Base-by-base conservation (phyloP, 2,888 invertebrate genomes). In the Callinectes sapidus region DNA sequence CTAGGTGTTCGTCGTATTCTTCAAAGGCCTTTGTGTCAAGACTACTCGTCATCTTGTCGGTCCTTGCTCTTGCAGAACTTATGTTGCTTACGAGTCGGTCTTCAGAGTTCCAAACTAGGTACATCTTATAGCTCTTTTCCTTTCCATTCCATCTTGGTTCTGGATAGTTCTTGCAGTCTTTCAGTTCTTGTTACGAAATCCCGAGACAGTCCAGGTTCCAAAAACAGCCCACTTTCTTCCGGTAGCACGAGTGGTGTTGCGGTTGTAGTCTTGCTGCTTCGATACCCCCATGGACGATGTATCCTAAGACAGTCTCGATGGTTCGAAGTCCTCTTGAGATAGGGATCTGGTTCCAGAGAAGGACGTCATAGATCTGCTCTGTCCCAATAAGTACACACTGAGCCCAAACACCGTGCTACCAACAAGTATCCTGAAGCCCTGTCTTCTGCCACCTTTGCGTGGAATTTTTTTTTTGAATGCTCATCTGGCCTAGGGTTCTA, bases 141-240 rank as follows among this genome's bases (percentile, higher is more conserved):
- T n/a, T n/a, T 71, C 28, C 71, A 28, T 28, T 71, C 71, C 71
- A 71, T n/a, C n/a, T 28, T 0, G 71, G 28, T 28, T 71, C 8
- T 71, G 61, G 71, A 28, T 48, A 87, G n/a, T 28, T 48, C 54
- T 23, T 87, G n/a, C 5, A 5, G 54, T 87, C 54, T 2, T 54
- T 48, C 8, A 87, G n/a, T 87, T 87, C 87, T n/a, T 87, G 48
- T 0, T 48, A 54, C n/a, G 54, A 23, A 14, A 87, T 87, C 28
- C 87, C 87, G 23, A 87, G 54, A 54, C 87, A 54, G 28, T 87
- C 48, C 5, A 87, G 87, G 1, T 87, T 2, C 87, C 54, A 87
- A 28, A 87, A 54, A 18, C 28, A 14, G 28, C 54, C 54, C 5
- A 87, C 87, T 54, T 14, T 87, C 8, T 87, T 87, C 13, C 87